Conservation (phyloP, 35 echinoderm and acorn worm species). For the Nesometra sesokonis region DNA sequence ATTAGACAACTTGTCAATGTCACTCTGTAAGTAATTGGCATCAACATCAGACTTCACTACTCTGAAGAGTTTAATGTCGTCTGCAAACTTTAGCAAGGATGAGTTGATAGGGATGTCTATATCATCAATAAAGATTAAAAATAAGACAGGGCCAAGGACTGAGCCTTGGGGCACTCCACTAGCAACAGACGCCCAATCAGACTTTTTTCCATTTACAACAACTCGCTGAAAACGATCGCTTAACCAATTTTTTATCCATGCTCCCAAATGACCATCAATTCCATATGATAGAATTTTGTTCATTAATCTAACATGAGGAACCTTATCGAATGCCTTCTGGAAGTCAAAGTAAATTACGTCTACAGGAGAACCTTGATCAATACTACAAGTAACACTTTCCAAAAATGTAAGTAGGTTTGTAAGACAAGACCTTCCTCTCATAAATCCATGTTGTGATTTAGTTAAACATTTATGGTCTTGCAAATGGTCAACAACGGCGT, state of each 20-base stretch:
- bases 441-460: too few relatives aligned
- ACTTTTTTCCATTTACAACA: constrained; percentile 7
- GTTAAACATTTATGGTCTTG: too few relatives aligned
- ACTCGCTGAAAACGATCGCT: neutral
- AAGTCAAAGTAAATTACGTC: too few relatives aligned
- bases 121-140: constrained; percentile 15
- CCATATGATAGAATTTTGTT: too few relatives aligned
- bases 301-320: too few relatives aligned
- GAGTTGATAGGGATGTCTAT: neutral
- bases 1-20: neutral
- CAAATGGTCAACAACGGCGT: too few relatives aligned
- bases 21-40: neutral
- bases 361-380: too few relatives aligned
- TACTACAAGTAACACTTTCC: too few relatives aligned
- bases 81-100: constrained; percentile 14
- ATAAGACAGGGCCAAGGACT: neutral
- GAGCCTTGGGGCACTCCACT: constrained; percentile 21
- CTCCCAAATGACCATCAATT: too few relatives aligned
- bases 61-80: constrained; percentile 4
- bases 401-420: too few relatives aligned
- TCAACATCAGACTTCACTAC: neutral
- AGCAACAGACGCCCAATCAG: constrained; percentile 7
- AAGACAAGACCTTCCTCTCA: too few relatives aligned
- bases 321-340: too few relatives aligned
- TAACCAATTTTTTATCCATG: neutral